These are phyloP conservation scores for Atethmia centrago DNA, from an alignment of 2,888 invertebrate genomes.

Conservation along the genomic window DNA sequence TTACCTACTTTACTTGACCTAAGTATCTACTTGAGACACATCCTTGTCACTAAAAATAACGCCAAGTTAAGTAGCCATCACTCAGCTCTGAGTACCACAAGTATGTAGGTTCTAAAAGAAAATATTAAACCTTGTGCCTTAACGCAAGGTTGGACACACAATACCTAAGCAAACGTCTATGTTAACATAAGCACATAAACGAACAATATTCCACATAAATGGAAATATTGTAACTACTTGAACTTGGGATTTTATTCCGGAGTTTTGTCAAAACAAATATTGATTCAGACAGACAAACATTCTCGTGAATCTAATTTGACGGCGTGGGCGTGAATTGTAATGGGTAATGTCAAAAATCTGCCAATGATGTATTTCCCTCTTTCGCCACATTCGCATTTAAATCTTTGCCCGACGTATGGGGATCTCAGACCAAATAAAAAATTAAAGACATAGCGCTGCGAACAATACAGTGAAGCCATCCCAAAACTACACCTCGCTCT, in stretches of 20 bases:
- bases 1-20: conserved; percentile 17
- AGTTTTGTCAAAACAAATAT: conserved; percentile 32
- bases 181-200: conserved; percentile 12
- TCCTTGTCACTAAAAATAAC: conserved; percentile 28
- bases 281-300: background rate
- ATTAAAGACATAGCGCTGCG: too few species aligned
- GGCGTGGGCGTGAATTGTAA: background rate
- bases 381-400: background rate
- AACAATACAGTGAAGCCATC: too few species aligned
- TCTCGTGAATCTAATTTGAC: background rate
- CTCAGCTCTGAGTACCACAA: conserved; percentile 1
- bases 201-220: conserved; percentile 33
- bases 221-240: conserved; percentile 25
- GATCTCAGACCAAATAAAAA: too few species aligned
- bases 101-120: conserved; percentile 21
- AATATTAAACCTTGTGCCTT: conserved; percentile 22
- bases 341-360: background rate
- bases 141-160: conserved; percentile 25
- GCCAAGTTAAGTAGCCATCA: background rate
- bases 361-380: background rate
- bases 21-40: conserved; percentile 1
- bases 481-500: too few species aligned
- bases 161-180: conserved; percentile 13
- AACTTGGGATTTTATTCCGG: background rate
- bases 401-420: background rate